phyloP scores from a whole-genome alignment of 2,113 vertebrate species.

The Oxyura jamaicensis region DNA sequence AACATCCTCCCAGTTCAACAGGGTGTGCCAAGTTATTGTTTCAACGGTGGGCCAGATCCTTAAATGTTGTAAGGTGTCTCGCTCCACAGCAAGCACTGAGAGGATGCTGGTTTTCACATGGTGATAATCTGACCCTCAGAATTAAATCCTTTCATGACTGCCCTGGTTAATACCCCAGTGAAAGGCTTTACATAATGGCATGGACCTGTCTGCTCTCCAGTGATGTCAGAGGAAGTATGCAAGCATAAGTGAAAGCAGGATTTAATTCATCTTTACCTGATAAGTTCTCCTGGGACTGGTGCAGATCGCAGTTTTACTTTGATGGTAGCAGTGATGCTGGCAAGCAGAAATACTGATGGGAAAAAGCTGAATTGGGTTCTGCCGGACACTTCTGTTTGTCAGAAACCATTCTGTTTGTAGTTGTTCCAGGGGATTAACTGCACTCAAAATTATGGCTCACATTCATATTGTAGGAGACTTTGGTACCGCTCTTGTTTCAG shows the following conservation, averaged over 20 bases:
- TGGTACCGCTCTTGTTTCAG: not conserved
- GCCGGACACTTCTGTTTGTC: not conserved
- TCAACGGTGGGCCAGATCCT: not conserved
- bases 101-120: not conserved
- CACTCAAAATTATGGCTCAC: not conserved
- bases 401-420: not conserved
- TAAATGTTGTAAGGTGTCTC: not conserved
- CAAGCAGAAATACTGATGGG: not conserved
- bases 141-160: not conserved
- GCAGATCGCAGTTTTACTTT: not conserved
- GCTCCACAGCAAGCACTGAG: not conserved
- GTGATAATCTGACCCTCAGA: not conserved
- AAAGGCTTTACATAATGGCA: not conserved
- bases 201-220: not conserved
- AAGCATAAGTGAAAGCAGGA: not conserved
- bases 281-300: not conserved
- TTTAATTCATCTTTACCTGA: not conserved
- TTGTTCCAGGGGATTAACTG: not conserved
- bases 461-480: not conserved
- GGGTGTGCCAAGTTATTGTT: conserved; percentile 20
- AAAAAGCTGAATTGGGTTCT: not conserved
- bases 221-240: not conserved
- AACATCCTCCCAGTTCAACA: conserved; percentile 15
- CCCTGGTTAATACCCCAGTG: not conserved
- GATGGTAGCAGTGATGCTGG: not conserved